These are phyloP conservation scores for Seira ritae DNA, from an alignment of 2,888 invertebrate genomes.

Conservation along the genomic window DNA sequence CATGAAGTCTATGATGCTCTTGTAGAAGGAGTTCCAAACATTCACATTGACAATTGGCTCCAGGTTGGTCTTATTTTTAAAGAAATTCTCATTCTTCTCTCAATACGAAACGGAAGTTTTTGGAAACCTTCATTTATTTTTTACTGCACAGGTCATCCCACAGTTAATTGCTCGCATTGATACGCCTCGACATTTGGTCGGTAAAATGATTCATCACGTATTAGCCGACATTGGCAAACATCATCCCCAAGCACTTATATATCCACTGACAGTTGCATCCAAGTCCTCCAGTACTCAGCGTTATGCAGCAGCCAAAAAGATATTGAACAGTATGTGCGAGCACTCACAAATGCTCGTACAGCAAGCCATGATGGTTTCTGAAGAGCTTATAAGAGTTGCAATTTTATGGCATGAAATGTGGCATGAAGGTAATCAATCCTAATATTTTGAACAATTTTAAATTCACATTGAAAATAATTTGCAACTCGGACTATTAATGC, in stretches of 20 bases:
- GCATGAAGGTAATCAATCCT: slow-evolving; percentile 99
- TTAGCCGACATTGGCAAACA: slow-evolving; percentile 97
- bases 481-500: no score
- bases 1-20: slow-evolving; percentile 96
- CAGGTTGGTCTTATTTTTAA: slow-evolving; percentile 79
- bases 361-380: slow-evolving; percentile 96
- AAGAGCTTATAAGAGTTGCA: slow-evolving; percentile 97
- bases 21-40: slow-evolving; percentile 91
- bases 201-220: slow-evolving; percentile 92
- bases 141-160: slow-evolving; percentile 87
- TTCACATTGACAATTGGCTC: slow-evolving; percentile 98
- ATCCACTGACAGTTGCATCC: slow-evolving; percentile 97
- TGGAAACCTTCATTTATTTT: slow-evolving; percentile 5
- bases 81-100: not conserved
- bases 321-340: slow-evolving; percentile 96
- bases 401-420: slow-evolving; percentile 99
- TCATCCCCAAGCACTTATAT: slow-evolving; percentile 98
- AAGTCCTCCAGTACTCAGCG: slow-evolving; percentile 92
- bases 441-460: no score
- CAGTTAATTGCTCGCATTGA: slow-evolving; percentile 99
- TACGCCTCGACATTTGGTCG: slow-evolving; percentile 91
- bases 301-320: slow-evolving; percentile 94
- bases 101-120: no score
- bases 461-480: no score
- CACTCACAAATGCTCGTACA: slow-evolving; percentile 94